Conservation (phyloP, 2,797 vertebrate species). For the Tokudaia tokunoshimensis region DNA sequence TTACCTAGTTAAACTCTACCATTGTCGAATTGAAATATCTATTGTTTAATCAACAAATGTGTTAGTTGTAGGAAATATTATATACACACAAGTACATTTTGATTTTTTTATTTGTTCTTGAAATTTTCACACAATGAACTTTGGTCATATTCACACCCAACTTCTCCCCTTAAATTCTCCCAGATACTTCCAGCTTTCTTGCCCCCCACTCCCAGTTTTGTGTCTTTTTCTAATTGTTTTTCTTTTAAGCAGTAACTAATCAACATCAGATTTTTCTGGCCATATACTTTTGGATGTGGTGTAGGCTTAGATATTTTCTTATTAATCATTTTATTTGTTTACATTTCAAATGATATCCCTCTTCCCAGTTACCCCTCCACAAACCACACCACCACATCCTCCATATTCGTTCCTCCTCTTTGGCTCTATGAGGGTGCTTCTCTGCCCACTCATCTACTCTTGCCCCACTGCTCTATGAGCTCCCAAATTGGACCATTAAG, state of each 20-base stretch:
- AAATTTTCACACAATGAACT: neutral
- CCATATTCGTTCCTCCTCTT: too few relatives aligned
- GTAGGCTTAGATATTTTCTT: too few relatives aligned
- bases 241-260: neutral
- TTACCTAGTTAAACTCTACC: neutral
- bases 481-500: too few relatives aligned
- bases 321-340: too few relatives aligned
- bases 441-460: too few relatives aligned
- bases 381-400: too few relatives aligned
- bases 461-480: too few relatives aligned
- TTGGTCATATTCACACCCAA: neutral
- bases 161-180: neutral
- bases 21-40: neutral
- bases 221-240: neutral
- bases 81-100: neutral
- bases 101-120: neutral
- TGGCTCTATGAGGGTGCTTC: too few relatives aligned
- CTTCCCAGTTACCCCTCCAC: too few relatives aligned
- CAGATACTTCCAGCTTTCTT: neutral
- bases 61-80: neutral
- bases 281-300: neutral
- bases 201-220: neutral
- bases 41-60: neutral
- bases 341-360: too few relatives aligned
- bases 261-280: neutral